phyloP scores from a whole-genome alignment of 2,797 vertebrate genomes.

The Bryconaethiops microstoma region DNA sequence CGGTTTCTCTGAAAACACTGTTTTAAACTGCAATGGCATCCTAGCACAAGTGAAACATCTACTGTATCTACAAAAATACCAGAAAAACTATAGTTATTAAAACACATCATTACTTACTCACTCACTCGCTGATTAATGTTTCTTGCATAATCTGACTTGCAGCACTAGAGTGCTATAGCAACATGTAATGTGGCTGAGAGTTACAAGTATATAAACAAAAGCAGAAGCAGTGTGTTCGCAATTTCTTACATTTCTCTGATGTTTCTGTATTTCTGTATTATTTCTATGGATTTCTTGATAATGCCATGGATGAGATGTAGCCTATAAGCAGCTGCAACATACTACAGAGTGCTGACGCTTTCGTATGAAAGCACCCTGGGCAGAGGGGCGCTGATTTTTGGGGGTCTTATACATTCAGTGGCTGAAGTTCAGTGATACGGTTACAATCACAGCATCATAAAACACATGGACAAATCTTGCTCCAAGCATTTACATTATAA shows the following conservation, averaged over 20 bases:
- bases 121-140: neutral
- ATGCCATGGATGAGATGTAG: neutral
- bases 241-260: neutral
- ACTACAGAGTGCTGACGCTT: neutral
- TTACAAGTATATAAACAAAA: neutral
- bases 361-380: neutral
- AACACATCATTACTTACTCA: neutral
- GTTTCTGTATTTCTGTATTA: neutral
- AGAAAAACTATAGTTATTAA: neutral
- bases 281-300: neutral
- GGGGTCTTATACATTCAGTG: constrained; percentile 43
- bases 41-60: constrained; percentile 14
- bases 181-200: neutral
- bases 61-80: constrained; percentile 8
- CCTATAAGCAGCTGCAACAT: neutral
- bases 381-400: neutral
- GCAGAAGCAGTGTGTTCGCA: neutral
- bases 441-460: constrained; percentile 17
- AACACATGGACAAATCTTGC: neutral
- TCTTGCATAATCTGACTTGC: neutral
- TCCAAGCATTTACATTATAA: neutral
- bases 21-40: neutral
- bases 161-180: neutral
- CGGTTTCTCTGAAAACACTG: neutral
- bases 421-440: constrained; percentile 17